phyloP scores from a whole-genome alignment of 2,888 invertebrate species.

The Mimumesa dahlbomi region DNA sequence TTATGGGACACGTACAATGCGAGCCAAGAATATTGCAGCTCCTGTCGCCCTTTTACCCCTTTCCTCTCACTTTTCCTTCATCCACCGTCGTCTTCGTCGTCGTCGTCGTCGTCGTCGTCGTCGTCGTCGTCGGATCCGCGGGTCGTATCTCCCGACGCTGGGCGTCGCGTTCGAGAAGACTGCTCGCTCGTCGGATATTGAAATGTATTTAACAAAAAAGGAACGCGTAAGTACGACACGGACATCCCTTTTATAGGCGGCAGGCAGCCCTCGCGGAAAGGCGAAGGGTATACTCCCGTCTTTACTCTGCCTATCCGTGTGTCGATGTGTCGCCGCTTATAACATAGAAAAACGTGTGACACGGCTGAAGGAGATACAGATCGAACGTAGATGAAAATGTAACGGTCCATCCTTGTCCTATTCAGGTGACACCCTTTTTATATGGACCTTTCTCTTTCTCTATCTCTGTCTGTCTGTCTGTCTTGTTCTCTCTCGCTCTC shows the following conservation, averaged over 20 bases:
- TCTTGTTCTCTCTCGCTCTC: not conserved
- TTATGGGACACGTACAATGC: constrained; percentile 78
- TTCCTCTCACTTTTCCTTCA: constrained; percentile 39
- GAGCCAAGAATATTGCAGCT: constrained; percentile 76
- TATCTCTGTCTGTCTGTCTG: not conserved
- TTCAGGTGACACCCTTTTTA: too few relatives aligned
- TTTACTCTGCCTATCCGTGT: constrained; percentile 21
- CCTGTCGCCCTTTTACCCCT: constrained; percentile 62
- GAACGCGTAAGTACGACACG: constrained; percentile 41
- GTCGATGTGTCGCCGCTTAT: constrained; percentile 48
- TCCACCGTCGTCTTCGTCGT: too few relatives aligned
- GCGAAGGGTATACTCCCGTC: too few relatives aligned
- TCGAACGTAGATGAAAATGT: constrained; percentile 43
- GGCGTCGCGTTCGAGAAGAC: constrained; percentile 54
- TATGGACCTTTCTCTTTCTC: too few relatives aligned
- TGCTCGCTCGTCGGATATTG: constrained; percentile 68
- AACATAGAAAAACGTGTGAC: constrained; percentile 47
- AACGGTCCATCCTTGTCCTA: constrained; percentile 4
- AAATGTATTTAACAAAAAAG: constrained; percentile 71
- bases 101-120: too few relatives aligned
- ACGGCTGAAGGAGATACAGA: constrained; percentile 21
- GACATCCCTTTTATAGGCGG: constrained; percentile 47
- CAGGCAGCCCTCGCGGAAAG: constrained; percentile 5
- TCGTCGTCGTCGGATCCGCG: constrained; percentile 50
- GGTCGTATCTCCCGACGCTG: constrained; percentile 34